Conservation (phyloP, 2,113 vertebrate species). For the Crotalus horridus region DNA sequence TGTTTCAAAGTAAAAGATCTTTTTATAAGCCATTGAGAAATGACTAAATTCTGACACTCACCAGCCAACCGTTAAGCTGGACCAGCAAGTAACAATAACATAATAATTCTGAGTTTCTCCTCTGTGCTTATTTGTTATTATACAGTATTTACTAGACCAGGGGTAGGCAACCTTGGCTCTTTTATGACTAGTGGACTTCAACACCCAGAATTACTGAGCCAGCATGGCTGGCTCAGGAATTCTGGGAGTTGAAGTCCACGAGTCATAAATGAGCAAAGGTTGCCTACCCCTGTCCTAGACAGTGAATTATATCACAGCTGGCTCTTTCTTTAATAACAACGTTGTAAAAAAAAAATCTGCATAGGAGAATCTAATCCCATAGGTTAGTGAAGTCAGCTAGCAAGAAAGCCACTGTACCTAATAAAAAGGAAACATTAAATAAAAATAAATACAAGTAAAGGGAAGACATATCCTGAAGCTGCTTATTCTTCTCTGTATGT, state of each 20-base stretch:
- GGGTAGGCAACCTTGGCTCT: too few species aligned
- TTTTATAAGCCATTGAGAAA: background rate
- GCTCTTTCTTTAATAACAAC: background rate
- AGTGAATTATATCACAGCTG: background rate
- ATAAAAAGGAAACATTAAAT: background rate
- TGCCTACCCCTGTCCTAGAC: background rate
- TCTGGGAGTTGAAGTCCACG: too few species aligned
- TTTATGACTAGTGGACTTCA: too few species aligned
- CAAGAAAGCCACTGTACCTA: background rate
- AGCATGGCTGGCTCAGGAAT: too few species aligned
- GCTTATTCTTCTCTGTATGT: background rate
- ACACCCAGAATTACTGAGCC: too few species aligned
- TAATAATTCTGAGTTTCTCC: background rate
- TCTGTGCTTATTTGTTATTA: background rate
- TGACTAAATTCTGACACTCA: background rate
- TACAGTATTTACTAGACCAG: background rate
- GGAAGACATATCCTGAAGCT: background rate
- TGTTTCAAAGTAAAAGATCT: background rate
- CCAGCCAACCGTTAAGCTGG: background rate
- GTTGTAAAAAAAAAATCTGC: background rate
- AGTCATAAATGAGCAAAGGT: too few species aligned
- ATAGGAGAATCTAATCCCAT: background rate
- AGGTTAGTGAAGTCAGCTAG: background rate
- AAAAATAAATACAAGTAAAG: background rate
- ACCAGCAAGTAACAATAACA: background rate